Percentiles rank a stretch among this genome's conserved stretches.
Evolutionary conservation across 1,140 invertebrate species (phyloP).

Genomic region (Penaeus vannamei): DNA sequence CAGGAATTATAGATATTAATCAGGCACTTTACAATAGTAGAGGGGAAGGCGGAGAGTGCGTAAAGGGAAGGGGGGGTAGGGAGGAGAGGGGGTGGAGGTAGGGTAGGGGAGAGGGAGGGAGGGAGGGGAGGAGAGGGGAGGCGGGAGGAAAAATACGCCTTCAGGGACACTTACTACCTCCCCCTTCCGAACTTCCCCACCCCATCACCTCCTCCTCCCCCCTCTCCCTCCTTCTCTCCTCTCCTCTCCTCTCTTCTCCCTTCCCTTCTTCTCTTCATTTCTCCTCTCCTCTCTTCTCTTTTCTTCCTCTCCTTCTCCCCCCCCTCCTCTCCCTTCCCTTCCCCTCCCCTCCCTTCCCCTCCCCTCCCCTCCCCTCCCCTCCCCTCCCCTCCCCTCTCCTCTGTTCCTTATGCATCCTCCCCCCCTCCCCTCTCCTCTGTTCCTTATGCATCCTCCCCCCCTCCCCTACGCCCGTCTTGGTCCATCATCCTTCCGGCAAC

Average conservation of each 20-base stretch:
- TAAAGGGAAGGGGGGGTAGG: background rate
- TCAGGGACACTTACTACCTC: conserved; percentile 1
- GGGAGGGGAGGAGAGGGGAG: conserved; percentile 26
- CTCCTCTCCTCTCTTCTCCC: background rate
- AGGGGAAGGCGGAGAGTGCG: background rate
- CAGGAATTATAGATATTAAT: too few relatives aligned
- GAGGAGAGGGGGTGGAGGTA: background rate
- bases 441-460: background rate
- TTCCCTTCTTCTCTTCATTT: background rate
- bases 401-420: background rate
- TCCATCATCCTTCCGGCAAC: background rate
- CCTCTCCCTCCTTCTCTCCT: background rate
- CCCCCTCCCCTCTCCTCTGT: background rate
- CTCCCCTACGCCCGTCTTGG: background rate
- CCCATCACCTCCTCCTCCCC: background rate
- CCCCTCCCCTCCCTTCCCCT: background rate
- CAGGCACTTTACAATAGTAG: too few relatives aligned
- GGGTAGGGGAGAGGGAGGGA: background rate
- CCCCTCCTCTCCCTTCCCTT: background rate
- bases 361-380: too few relatives aligned
- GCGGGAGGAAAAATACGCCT: conserved; percentile 30
- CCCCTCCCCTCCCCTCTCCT: background rate
- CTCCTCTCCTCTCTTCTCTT: background rate
- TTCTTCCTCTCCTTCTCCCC: background rate
- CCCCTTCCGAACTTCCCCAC: background rate